Percentiles rank a stretch among this genome's conserved stretches.
phyloP scores from a whole-genome alignment of 2,797 vertebrate species.

The Sus cebifrons region DNA sequence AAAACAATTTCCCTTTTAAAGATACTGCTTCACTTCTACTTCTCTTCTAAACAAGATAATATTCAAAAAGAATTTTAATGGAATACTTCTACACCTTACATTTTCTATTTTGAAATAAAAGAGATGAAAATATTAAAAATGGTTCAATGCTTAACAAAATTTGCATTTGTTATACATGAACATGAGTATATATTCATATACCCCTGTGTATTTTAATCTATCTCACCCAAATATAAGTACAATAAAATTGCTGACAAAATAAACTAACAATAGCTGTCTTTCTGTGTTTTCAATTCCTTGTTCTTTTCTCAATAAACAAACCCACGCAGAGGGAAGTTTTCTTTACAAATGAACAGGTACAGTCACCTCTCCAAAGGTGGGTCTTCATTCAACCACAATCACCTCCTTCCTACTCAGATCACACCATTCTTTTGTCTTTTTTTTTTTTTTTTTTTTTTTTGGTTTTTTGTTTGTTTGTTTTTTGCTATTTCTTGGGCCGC shows the following conservation, averaged over 20 bases:
- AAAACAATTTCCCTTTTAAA: neutral
- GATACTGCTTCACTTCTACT: neutral
- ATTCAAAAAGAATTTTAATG: neutral
- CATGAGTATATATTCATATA: neutral
- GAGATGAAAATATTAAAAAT: neutral
- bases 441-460: no score
- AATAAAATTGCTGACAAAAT: neutral
- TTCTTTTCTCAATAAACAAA: constrained; percentile 9
- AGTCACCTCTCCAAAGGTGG: neutral
- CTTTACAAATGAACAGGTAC: neutral
- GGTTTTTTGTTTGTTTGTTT: no score
- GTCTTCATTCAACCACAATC: neutral
- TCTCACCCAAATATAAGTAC: neutral
- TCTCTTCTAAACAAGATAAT: neutral
- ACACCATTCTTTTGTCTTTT: neutral
- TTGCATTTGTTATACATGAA: no score
- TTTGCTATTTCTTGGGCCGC: no score
- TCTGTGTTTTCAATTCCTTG: neutral
- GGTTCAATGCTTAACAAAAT: neutral
- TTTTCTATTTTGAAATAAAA: constrained; percentile 8
- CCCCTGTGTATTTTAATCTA: neutral
- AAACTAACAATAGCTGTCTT: neutral
- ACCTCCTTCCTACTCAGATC: neutral
- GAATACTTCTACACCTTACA: neutral
- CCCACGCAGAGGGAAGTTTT: neutral